These are phyloP conservation scores for Sphaeramia orbicularis DNA, from an alignment of 2,797 vertebrate species.

Conservation along the genomic window DNA sequence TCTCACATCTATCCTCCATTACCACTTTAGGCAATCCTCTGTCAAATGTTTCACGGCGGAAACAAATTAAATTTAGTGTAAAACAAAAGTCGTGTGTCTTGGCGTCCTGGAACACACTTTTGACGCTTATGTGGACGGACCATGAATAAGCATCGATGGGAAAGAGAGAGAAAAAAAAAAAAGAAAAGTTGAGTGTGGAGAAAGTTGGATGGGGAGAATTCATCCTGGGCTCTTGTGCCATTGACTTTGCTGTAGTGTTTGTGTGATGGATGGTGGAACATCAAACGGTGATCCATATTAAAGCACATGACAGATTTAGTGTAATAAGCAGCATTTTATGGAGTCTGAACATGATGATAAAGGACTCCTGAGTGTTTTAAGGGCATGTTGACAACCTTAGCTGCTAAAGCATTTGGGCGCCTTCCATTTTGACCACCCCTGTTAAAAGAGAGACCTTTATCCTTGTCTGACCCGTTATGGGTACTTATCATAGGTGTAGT, in stretches of 20 bases:
- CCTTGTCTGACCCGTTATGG: slow-evolving; percentile 16
- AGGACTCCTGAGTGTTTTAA: slow-evolving; percentile 62
- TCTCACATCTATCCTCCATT: slow-evolving; percentile 35
- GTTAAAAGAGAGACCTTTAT: slow-evolving; percentile 16
- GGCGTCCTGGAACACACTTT: slow-evolving; percentile 5
- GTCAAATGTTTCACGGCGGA: slow-evolving; percentile 36
- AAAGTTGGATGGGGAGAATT: slow-evolving; percentile 38
- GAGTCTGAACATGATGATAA: slow-evolving; percentile 65
- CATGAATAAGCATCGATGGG: not conserved
- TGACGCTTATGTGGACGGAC: not conserved
- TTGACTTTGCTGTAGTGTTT: slow-evolving; percentile 52
- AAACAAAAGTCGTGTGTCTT: slow-evolving; percentile 12
- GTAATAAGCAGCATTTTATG: slow-evolving; percentile 76
- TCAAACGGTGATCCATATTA: slow-evolving; percentile 65
- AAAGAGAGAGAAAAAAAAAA: not conserved
- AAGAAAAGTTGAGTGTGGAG: not conserved
- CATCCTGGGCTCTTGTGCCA: slow-evolving; percentile 28
- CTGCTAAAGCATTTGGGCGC: slow-evolving; percentile 29
- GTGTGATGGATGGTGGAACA: slow-evolving; percentile 58
- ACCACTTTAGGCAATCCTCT: slow-evolving; percentile 23
- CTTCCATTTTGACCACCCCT: slow-evolving; percentile 32
- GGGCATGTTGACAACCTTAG: slow-evolving; percentile 56
- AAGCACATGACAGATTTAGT: slow-evolving; percentile 71
- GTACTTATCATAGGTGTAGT: too few relatives aligned
- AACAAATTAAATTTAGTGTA: slow-evolving; percentile 34